A percentile compares a stretch with the other conserved stretches of the same genome.
Evolutionary conservation across 2,888 invertebrate genomes (phyloP).

Genomic region (Pollenia amentaria): DNA sequence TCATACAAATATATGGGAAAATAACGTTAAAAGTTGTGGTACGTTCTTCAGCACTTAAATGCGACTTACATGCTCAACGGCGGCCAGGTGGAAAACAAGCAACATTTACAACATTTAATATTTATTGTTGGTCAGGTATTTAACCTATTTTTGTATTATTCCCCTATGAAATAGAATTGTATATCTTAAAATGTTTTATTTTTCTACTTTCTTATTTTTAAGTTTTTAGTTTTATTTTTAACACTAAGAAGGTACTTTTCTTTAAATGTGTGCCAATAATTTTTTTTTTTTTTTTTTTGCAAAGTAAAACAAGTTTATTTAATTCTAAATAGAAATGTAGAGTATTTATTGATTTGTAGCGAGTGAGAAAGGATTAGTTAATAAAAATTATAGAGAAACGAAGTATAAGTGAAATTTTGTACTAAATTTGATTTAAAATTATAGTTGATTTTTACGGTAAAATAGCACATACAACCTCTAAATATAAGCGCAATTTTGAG

Average conservation of each 20-base stretch:
- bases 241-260: slow-evolving; percentile 12
- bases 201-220: slow-evolving; percentile 2
- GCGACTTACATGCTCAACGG: not conserved
- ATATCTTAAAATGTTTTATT: slow-evolving; percentile 13
- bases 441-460: not conserved
- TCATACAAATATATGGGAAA: slow-evolving; percentile 20
- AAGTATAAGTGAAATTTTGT: not conserved
- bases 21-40: not conserved
- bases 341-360: slow-evolving; percentile 50
- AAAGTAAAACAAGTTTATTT: not conserved
- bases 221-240: not conserved
- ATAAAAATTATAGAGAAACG: slow-evolving; percentile 7
- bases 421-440: not conserved
- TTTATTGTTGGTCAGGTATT: slow-evolving; percentile 42
- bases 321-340: not conserved
- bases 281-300: slow-evolving; percentile 12
- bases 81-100: slow-evolving; percentile 17
- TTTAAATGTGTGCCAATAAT: slow-evolving; percentile 36
- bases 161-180: not conserved
- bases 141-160: slow-evolving; percentile 51
- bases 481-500: too few relatives aligned
- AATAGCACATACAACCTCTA: too few relatives aligned
- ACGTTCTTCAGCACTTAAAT: not conserved
- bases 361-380: not conserved
- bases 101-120: slow-evolving; percentile 29